Conservation (phyloP, 2,113 vertebrate species). For the Grantiella picta region DNA sequence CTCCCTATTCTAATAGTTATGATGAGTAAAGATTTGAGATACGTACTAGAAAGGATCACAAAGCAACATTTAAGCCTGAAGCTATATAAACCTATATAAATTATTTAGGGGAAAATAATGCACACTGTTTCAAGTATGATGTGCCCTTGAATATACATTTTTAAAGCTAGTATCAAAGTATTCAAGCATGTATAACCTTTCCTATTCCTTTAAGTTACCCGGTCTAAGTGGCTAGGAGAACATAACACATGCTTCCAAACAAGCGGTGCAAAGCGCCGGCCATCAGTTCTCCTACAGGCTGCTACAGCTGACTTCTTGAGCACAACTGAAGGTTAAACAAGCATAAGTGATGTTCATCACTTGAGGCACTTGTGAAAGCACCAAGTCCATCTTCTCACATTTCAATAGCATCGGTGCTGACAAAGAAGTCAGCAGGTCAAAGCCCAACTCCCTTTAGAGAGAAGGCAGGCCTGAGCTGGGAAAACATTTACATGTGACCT, state of each 20-base stretch:
- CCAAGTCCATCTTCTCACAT: slow-evolving; percentile 67
- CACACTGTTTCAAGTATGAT: not conserved
- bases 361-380: slow-evolving; percentile 62
- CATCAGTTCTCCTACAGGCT: not conserved
- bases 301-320: slow-evolving; percentile 24
- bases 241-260: not conserved
- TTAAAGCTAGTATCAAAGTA: not conserved
- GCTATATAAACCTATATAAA: not conserved
- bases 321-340: slow-evolving; percentile 67
- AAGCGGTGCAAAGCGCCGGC: not conserved
- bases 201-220: not conserved
- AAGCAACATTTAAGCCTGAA: not conserved
- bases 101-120: not conserved
- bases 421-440: slow-evolving; percentile 61
- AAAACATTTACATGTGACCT: slow-evolving; percentile 25
- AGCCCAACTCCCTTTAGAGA: slow-evolving; percentile 20
- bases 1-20: not conserved
- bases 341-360: slow-evolving; percentile 68
- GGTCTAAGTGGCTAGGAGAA: not conserved
- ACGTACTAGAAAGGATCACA: not conserved
- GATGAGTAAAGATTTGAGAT: not conserved
- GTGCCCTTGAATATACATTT: not conserved
- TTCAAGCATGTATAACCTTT: not conserved
- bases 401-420: slow-evolving; percentile 54
- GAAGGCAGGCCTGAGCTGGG: not conserved